phyloP scores from a whole-genome alignment of 1,140 invertebrate genomes.

The Lepidotrigona ventralis region DNA sequence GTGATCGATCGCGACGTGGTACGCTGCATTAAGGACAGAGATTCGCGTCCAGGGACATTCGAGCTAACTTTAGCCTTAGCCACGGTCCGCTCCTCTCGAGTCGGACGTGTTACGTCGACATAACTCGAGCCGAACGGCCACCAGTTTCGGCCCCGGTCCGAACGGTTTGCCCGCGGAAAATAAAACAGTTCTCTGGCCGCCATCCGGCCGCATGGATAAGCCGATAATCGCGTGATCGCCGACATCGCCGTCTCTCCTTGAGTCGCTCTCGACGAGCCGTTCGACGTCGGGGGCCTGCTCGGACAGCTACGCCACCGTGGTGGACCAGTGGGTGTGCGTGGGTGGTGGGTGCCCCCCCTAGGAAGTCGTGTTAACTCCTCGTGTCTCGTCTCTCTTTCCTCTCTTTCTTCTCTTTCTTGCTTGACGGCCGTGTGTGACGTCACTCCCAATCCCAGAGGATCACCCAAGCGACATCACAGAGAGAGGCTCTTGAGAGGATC shows the following conservation, averaged over 20 bases:
- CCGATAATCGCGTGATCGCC: conserved; percentile 66
- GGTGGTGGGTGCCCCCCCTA: conserved; percentile 48
- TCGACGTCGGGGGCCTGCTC: conserved; percentile 10
- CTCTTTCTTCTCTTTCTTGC: neutral
- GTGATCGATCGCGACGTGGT: conserved; percentile 70
- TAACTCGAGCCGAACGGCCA: conserved; percentile 60
- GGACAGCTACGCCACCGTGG: conserved; percentile 7
- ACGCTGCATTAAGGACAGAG: conserved; percentile 73
- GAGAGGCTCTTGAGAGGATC: neutral
- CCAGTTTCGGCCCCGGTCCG: conserved; percentile 53
- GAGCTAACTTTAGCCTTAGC: conserved; percentile 79
- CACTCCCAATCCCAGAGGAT: neutral
- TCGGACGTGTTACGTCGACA: conserved; percentile 52
- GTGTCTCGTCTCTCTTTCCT: neutral
- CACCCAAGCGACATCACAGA: neutral
- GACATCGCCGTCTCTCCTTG: neutral
- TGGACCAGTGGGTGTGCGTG: conserved; percentile 54
- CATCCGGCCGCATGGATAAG: conserved; percentile 72
- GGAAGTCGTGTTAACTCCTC: conserved; percentile 43
- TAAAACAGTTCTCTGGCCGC: conserved; percentile 73
- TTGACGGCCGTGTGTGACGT: neutral
- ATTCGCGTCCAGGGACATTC: conserved; percentile 76
- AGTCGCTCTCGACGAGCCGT: neutral
- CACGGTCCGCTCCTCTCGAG: conserved; percentile 27
- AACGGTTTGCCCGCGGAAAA: conserved; percentile 71